Percentiles rank a stretch among this genome's conserved stretches.
Conservation (phyloP, 1,140 invertebrate species). For the Calosoma granatense region DNA sequence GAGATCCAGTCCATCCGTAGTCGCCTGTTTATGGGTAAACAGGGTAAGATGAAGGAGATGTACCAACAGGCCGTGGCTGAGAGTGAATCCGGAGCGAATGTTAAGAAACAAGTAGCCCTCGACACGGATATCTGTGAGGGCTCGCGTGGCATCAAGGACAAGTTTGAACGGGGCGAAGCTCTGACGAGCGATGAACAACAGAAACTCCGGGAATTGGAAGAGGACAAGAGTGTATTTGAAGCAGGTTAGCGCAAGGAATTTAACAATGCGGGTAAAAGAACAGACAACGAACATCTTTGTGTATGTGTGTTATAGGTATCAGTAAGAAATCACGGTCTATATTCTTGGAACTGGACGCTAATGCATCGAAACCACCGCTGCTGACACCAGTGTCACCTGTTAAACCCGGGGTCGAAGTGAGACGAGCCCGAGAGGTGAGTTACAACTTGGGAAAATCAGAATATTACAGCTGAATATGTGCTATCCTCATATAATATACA, state of each 20-base stretch:
- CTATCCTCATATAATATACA: no score
- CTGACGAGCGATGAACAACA: conserved; percentile 50
- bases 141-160: conserved; percentile 64
- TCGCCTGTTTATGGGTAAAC: conserved; percentile 75
- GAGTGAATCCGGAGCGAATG: conserved; percentile 37
- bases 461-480: no score
- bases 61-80: conserved; percentile 83
- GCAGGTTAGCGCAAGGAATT: conserved; percentile 52
- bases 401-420: conserved; percentile 25
- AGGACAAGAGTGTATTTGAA: conserved; percentile 71
- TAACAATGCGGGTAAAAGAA: not conserved
- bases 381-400: conserved; percentile 37
- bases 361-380: conserved; percentile 35
- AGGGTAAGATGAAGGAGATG: conserved; percentile 82
- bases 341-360: conserved; percentile 76
- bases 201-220: conserved; percentile 43
- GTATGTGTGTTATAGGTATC: conserved; percentile 47
- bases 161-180: conserved; percentile 71
- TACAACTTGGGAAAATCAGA: not conserved
- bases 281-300: conserved; percentile 14
- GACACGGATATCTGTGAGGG: conserved; percentile 42
- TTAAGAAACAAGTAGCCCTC: conserved; percentile 22
- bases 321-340: conserved; percentile 76
- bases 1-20: conserved; percentile 78
- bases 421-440: conserved; percentile 28